phyloP scores from a whole-genome alignment of 2,888 invertebrate species.

The Parelbella ahira region DNA sequence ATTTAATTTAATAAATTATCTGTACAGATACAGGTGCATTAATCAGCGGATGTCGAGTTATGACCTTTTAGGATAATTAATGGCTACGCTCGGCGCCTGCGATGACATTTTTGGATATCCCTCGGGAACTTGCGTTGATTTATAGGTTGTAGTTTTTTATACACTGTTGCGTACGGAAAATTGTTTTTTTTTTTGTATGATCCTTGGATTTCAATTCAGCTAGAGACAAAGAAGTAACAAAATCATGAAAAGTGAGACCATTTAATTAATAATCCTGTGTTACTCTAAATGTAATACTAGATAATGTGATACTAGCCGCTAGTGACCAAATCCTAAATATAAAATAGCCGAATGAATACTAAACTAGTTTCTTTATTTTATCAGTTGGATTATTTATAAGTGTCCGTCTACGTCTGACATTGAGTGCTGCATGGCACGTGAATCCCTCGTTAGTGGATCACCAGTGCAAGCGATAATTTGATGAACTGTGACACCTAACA shows the following conservation, averaged over 20 bases:
- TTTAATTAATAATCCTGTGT: no score
- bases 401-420: neutral
- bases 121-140: constrained; percentile 19
- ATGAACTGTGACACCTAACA: constrained; percentile 15
- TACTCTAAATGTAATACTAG: no score
- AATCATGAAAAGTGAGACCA: no score
- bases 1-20: constrained; percentile 10
- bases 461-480: constrained; percentile 31
- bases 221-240: no score
- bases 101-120: constrained; percentile 25
- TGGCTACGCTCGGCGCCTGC: constrained; percentile 16
- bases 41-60: constrained; percentile 22
- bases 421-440: constrained; percentile 5
- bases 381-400: neutral
- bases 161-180: constrained; percentile 18
- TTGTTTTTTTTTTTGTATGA: no score
- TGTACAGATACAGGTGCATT: constrained; percentile 14
- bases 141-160: constrained; percentile 18
- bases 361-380: no score
- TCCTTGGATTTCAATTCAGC: no score
- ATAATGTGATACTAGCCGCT: no score
- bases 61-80: constrained; percentile 25
- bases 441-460: constrained; percentile 27
- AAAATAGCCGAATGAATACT: no score
- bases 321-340: no score